These are phyloP conservation scores for Agrypnia vestita DNA, from an alignment of 1,140 invertebrate genomes.

Conservation along the genomic window DNA sequence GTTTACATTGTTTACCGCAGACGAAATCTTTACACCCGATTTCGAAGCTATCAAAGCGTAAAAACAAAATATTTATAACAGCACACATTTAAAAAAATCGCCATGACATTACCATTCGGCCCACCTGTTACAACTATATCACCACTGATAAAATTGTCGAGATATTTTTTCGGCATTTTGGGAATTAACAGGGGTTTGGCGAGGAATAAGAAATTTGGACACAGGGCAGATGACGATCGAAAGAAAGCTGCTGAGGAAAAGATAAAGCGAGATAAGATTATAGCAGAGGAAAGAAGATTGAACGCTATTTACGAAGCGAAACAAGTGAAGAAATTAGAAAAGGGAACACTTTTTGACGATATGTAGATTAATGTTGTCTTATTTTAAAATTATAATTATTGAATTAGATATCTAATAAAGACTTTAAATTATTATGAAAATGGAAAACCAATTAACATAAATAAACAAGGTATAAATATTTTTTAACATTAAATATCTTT, in stretches of 20 bases:
- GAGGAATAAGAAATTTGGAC: conserved; percentile 64
- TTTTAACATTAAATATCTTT: no score
- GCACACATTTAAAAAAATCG: neutral
- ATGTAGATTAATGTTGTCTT: neutral
- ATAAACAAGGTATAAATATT: no score
- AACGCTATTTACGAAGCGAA: conserved; percentile 65
- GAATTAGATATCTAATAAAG: no score
- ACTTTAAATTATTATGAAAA: no score
- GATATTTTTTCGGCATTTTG: conserved; percentile 64
- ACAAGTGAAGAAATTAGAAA: conserved; percentile 63
- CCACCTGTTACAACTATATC: conserved; percentile 65
- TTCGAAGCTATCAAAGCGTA: neutral
- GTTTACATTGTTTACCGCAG: no score
- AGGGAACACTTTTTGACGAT: conserved; percentile 26
- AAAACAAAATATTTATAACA: neutral
- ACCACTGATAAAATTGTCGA: conserved; percentile 65
- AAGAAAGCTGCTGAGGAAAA: conserved; percentile 65
- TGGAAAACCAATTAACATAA: no score
- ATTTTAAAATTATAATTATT: no score
- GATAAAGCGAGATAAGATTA: conserved; percentile 64
- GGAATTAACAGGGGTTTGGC: conserved; percentile 66
- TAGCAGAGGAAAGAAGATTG: conserved; percentile 63
- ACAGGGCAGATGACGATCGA: conserved; percentile 62
- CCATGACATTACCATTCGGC: conserved; percentile 63
- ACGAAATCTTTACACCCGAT: no score